These are phyloP conservation scores for Himalopsyche anomala DNA, from an alignment of 2,888 invertebrate genomes.

Conservation along the genomic window DNA sequence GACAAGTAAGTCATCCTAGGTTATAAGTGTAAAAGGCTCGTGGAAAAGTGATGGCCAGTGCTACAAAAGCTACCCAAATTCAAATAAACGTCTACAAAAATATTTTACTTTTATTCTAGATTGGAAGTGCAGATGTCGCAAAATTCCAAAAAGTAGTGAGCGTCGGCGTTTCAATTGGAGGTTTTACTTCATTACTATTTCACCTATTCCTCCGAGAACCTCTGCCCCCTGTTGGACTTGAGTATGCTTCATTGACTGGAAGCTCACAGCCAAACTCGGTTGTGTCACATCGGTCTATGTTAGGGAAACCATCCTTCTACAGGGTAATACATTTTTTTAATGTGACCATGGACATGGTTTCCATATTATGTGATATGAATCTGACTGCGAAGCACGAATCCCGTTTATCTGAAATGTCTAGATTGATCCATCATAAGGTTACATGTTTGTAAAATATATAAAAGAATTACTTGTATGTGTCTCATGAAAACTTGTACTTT, in stretches of 20 bases:
- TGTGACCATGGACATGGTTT: slow-evolving; percentile 47
- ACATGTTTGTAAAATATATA: no score
- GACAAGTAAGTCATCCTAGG: no score
- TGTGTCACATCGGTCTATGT: slow-evolving; percentile 70
- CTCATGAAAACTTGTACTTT: no score
- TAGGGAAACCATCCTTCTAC: slow-evolving; percentile 71
- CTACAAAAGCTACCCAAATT: not conserved
- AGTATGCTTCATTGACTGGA: slow-evolving; percentile 1
- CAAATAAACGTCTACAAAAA: no score
- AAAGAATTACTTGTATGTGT: no score
- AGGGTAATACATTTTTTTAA: slow-evolving; percentile 68
- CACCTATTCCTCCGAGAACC: slow-evolving; percentile 83
- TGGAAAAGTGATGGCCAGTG: no score
- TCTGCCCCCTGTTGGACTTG: not conserved
- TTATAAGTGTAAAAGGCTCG: no score
- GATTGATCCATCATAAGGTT: no score
- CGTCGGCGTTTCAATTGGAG: slow-evolving; percentile 82
- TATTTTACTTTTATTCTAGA: slow-evolving; percentile 51
- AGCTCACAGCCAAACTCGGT: not conserved
- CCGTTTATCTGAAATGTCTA: no score
- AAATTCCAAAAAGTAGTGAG: slow-evolving; percentile 84
- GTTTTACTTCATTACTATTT: slow-evolving; percentile 82
- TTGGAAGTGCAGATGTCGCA: slow-evolving; percentile 79
- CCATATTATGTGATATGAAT: no score
- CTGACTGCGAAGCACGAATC: no score